These are phyloP conservation scores for Xerus rutilus DNA, from an alignment of 2,797 vertebrate genomes.

Conservation along the genomic window DNA sequence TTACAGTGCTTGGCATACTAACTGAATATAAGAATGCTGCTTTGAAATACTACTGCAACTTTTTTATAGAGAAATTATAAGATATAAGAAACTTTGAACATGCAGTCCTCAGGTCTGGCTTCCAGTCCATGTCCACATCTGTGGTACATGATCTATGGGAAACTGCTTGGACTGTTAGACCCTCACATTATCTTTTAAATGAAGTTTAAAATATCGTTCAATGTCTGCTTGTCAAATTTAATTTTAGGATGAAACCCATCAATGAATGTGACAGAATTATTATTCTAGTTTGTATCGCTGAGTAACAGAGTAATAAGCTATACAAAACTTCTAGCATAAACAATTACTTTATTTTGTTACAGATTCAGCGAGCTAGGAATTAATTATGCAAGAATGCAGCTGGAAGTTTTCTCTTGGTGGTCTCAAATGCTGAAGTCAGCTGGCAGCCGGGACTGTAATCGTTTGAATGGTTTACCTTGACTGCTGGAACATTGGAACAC, in stretches of 20 bases:
- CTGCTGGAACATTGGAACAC: background rate
- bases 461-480: background rate
- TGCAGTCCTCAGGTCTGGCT: background rate
- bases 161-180: accelerated
- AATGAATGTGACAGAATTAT: background rate
- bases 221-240: background rate
- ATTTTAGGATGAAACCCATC: background rate
- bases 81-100: background rate
- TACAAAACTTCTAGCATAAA: background rate
- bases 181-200: background rate
- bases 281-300: background rate
- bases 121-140: background rate
- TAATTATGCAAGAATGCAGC: background rate
- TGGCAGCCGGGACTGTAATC: background rate
- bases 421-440: background rate
- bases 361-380: background rate
- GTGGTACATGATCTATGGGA: background rate
- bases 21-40: background rate
- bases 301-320: background rate
- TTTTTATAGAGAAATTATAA: background rate
- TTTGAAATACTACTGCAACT: background rate
- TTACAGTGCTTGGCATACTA: background rate
- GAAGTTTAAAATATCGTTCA: background rate
- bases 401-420: background rate
- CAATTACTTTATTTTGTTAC: background rate